Base-by-base conservation (phyloP, 2,888 invertebrate genomes). In the Ochropleura plecta region DNA sequence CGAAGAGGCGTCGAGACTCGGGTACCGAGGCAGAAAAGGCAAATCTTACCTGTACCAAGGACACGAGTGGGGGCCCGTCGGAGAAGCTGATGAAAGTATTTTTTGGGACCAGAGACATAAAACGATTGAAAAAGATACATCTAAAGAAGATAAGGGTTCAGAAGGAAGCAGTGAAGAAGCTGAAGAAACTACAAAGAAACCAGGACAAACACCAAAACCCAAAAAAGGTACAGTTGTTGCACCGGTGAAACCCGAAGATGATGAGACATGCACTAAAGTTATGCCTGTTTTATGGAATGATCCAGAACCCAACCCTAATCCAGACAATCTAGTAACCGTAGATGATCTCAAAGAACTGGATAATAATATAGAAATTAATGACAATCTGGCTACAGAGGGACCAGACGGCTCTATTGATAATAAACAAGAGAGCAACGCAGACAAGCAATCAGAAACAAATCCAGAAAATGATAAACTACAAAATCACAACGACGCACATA, bases 21-120 rank as follows among this genome's bases (percentile, higher is more conserved):
- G 93, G 0, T 94, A 86, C 76, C 82, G 88, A 1, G 88, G 90
- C 0, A 87, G 92, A 8, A 86, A 86, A 0, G 94, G 94, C 5
- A 92, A 87, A 69, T 94, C 94, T 7, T 94, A 95, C 75, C 82
- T 95, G 4, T 94, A 94, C 85, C 92, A 92, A 73, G 95, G 95
- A 0, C 92, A 93, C 69, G 88, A 92, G 5, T 95, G 95, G 95
- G 91, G 93, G 90, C 94, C 95, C 0, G 88, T 93, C 5, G 89
- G 86, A 0, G 94, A 94, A 65, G 88, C 84, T 0, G 89, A 93
- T 0, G 93, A 94, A 20, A 20, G 75, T 5, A 62, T 57, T 0
- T 87, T 73, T 63, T 91, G 90, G 90, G 18, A 44, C 18, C 14
- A 14, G 0, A 12, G 10, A 48, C 7, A 7, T 20, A 42, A n/a